A percentile compares a stretch with the other conserved stretches of the same genome.
Conservation (phyloP, 2,113 vertebrate genomes). For the Procavia capensis region DNA sequence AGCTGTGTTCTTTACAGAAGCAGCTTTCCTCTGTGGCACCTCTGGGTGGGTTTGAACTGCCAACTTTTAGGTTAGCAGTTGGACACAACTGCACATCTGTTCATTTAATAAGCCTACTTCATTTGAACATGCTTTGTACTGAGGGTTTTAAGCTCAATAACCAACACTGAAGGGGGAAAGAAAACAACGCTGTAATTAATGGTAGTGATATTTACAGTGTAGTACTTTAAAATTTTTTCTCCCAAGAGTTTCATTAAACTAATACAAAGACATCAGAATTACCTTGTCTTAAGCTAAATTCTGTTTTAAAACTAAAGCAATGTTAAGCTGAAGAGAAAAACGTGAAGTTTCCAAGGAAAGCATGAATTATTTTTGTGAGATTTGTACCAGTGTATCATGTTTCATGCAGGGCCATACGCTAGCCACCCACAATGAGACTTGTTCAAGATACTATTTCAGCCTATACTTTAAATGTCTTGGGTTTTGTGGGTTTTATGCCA, state of each 20-base stretch:
- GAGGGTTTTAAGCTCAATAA: constrained; percentile 36
- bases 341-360: constrained; percentile 34
- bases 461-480: constrained; percentile 62
- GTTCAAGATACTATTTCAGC: constrained; percentile 46
- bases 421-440: constrained; percentile 43
- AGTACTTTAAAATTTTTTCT: constrained; percentile 36
- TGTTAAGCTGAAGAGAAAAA: constrained; percentile 45
- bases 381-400: neutral
- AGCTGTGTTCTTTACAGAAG: neutral
- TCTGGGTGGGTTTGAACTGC: neutral
- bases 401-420: neutral
- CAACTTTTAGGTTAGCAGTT: neutral
- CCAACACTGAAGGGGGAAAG: neutral
- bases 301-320: constrained; percentile 59
- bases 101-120: constrained; percentile 9
- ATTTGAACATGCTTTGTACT: constrained; percentile 27
- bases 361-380: constrained; percentile 34
- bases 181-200: constrained; percentile 24
- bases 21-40: neutral
- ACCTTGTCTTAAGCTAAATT: constrained; percentile 13
- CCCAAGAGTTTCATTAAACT: constrained; percentile 15
- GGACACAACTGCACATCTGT: neutral
- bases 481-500: constrained; percentile 24
- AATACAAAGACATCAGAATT: constrained; percentile 36
- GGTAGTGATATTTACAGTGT: neutral